phyloP scores from a whole-genome alignment of 2,888 invertebrate genomes.

The Lepetodrilus schrolli region DNA sequence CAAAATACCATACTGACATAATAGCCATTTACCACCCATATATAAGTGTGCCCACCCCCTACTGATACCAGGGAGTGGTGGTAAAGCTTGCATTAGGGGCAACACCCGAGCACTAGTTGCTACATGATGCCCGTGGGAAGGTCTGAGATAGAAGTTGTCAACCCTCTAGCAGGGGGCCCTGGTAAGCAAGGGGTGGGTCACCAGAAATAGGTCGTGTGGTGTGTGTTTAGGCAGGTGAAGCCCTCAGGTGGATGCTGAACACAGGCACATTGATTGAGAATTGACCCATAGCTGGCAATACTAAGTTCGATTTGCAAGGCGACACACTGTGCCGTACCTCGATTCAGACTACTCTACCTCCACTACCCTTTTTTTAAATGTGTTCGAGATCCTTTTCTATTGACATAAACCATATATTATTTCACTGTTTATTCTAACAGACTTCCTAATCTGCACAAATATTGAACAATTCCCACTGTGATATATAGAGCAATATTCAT shows the following conservation, averaged over 20 bases:
- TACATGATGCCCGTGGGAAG: conserved; percentile 64
- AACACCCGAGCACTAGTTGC: conserved; percentile 52
- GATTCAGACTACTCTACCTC: conserved; percentile 63
- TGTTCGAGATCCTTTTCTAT: too few relatives aligned
- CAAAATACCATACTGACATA: too few relatives aligned
- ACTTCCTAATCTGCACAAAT: too few relatives aligned
- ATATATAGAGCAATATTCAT: too few relatives aligned
- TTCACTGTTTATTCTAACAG: too few relatives aligned
- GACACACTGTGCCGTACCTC: conserved; percentile 50
- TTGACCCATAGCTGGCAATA: conserved; percentile 47
- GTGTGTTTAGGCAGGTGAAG: conserved; percentile 42
- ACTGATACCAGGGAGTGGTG: conserved; percentile 44
- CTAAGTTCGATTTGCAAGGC: conserved; percentile 58
- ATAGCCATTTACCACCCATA: neutral
- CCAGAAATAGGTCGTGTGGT: conserved; percentile 53
- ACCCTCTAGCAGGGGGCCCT: conserved; percentile 59
- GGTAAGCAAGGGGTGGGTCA: conserved; percentile 52
- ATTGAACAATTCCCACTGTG: too few relatives aligned
- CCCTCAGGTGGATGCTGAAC: conserved; percentile 48
- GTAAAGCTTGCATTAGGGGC: conserved; percentile 66
- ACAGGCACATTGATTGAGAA: conserved; percentile 54
- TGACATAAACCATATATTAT: too few relatives aligned
- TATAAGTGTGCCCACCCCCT: neutral
- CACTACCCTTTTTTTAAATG: conserved; percentile 38
- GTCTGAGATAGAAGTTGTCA: conserved; percentile 65